Evolutionary conservation across 2,113 vertebrate species (phyloP), one percentile per base, ranked within the genome.

Genomic region (Sigmodon hispidus): DNA sequence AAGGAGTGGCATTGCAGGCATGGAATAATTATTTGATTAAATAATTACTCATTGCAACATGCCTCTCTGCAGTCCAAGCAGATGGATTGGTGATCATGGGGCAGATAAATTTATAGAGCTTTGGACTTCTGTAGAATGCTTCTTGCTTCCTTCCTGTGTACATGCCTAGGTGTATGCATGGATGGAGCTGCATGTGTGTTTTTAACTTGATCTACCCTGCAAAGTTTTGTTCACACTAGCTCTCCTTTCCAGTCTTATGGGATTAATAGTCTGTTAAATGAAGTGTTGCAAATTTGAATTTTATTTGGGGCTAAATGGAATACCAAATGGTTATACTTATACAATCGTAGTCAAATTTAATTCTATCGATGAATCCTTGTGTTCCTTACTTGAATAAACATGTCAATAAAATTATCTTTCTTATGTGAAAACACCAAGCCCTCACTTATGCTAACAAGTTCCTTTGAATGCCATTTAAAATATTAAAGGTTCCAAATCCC

Each of bases 11-110:
- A 98, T 99, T 98, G 98, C 96, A 98, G 97, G 98, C 98, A 98
- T 97, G 76, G 97, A 95, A 97, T 93, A 94, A 99, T 98, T 98
- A 99, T 99, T 99, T 99, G 98, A 99, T 98, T 99, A 98, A 98
- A 97, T 99, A 98, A 99, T 99, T 99, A 99, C 99, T 99, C 98
- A 98, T 98, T 98, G 98, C 98, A 98, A 97, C 97, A 96, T 97
- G 97, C 97, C 95, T 97, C 96, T 98, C 98, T 99, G 98, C 98
- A 98, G 98, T 98, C 98, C 48, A 97, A 98, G 98, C 98, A 95
- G 98, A 98, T 95, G 97, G 98, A 98, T 98, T 97, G 4, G 31
- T 61, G 87, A 59, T 85, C 70, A 85, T 63, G 85, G 61, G 67
- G 70, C 67, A 90, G 91, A 91, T 72, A 90, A 72, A 85, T 3